Evolutionary conservation across 2,113 vertebrate species (phyloP), one percentile per base, ranked within the genome.

Genomic region (Eidolon helvum): DNA sequence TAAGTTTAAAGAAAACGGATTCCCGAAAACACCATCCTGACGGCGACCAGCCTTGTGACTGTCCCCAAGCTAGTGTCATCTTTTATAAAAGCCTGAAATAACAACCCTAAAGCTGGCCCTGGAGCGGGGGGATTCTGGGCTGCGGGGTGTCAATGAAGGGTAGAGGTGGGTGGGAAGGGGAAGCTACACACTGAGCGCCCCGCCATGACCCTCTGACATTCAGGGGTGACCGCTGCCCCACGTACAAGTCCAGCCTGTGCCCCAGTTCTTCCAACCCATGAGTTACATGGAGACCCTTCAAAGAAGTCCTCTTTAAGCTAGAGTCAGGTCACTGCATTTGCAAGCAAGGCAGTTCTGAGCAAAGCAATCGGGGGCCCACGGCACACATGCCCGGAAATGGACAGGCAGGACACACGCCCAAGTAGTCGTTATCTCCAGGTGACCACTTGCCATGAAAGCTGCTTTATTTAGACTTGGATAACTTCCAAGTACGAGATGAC

Each of bases 1-100:
- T 97, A 98, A 98, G 95, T 95, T 71, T 80, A 96, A 97, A 96
- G 97, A 97, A 98, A 98, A 97, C 80, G 69, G 97, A 96, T 97
- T 98, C 97, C 68, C 61, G 95, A 95, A 98, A 98, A 95, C 96
- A 92, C 84, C 50, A 95, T 87, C 90, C 90, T 50, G 0, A 2
- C 87, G 74, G 92, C 95, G 89, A 75, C 84, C 91, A 30, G 71
- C 40, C 88, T 43, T 55, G 7, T 35, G 0, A 57, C 74, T 40
- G 35, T 65, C 90, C 90, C 22, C 57, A 45, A 80, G 35, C 40
- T 77, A 45, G 85, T 33, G 19, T 33, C 80, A 26, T 43, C 14
- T 57, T 61, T 48, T 90, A 80, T 26, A 91, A 30, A 63, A 84
- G 75, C 87, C 90, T 55, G 10, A 26, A 30, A 48, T 63, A 50